These are phyloP conservation scores for Heliconius ethilla DNA, from an alignment of 2,888 invertebrate genomes.

Conservation along the genomic window DNA sequence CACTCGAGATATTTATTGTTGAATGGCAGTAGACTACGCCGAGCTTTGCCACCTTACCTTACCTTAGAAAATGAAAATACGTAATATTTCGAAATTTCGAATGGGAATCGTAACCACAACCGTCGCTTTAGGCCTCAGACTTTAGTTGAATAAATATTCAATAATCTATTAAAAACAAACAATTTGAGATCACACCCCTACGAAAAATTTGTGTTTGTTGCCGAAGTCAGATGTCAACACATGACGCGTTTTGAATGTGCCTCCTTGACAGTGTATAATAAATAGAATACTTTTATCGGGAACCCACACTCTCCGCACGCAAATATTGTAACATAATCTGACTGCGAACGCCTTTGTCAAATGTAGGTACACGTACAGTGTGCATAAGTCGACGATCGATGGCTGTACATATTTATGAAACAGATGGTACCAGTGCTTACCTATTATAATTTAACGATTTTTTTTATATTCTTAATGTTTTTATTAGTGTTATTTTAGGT, in stretches of 20 bases:
- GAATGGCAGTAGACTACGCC: background rate
- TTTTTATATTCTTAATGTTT: background rate
- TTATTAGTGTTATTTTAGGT: too few relatives aligned
- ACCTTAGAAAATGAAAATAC: too few relatives aligned
- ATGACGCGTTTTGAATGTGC: constrained; percentile 76
- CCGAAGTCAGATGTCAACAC: constrained; percentile 74
- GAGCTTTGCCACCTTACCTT: background rate
- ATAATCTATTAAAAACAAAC: background rate
- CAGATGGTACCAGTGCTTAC: background rate
- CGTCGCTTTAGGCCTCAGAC: too few relatives aligned
- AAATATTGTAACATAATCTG: constrained; percentile 73
- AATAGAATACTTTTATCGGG: constrained; percentile 81
- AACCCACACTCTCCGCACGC: constrained; percentile 66
- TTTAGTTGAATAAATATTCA: background rate
- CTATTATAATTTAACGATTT: background rate
- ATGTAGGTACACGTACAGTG: constrained; percentile 38
- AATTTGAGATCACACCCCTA: constrained; percentile 30
- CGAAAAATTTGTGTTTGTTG: constrained; percentile 49
- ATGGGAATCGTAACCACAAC: too few relatives aligned
- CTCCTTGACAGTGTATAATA: constrained; percentile 67
- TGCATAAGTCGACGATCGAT: constrained; percentile 47
- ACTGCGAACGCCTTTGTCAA: constrained; percentile 51
- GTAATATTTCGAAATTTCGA: too few relatives aligned
- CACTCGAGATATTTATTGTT: background rate
- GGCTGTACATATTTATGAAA: constrained; percentile 27